A percentile compares a stretch with the other conserved stretches of the same genome.
Conservation (phyloP, 2,113 vertebrate species). For the Hippoglossus stenolepis region DNA sequence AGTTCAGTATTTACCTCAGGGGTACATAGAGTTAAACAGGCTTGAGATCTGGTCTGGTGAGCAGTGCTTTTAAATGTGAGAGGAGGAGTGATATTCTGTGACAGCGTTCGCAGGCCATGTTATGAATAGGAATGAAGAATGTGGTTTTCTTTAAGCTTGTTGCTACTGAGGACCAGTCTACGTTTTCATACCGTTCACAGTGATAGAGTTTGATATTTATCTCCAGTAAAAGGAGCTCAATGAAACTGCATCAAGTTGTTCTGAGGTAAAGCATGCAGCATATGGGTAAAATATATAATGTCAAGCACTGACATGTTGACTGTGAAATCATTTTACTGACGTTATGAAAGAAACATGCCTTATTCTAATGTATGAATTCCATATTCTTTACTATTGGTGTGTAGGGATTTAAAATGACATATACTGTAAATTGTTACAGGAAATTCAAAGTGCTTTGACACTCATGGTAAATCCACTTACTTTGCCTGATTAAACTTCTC, state of each 20-base stretch:
- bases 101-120: not conserved
- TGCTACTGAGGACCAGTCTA: not conserved
- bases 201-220: not conserved
- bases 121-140: slow-evolving; percentile 29
- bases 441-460: too few species aligned
- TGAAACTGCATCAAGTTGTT: slow-evolving; percentile 15
- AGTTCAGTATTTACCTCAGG: not conserved
- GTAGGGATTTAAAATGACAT: too few species aligned
- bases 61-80: slow-evolving; percentile 12
- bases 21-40: not conserved
- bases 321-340: too few species aligned
- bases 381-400: too few species aligned
- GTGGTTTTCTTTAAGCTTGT: slow-evolving; percentile 5
- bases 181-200: not conserved
- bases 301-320: too few species aligned
- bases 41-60: slow-evolving; percentile 13
- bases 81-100: not conserved
- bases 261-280: slow-evolving; percentile 6
- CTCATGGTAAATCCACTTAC: too few species aligned
- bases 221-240: slow-evolving; percentile 1
- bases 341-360: too few species aligned
- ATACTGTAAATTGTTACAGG: too few species aligned
- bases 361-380: too few species aligned
- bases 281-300: not conserved
- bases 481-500: too few species aligned